phyloP scores from a whole-genome alignment of 2,113 vertebrate species.

The Propithecus coquereli region DNA sequence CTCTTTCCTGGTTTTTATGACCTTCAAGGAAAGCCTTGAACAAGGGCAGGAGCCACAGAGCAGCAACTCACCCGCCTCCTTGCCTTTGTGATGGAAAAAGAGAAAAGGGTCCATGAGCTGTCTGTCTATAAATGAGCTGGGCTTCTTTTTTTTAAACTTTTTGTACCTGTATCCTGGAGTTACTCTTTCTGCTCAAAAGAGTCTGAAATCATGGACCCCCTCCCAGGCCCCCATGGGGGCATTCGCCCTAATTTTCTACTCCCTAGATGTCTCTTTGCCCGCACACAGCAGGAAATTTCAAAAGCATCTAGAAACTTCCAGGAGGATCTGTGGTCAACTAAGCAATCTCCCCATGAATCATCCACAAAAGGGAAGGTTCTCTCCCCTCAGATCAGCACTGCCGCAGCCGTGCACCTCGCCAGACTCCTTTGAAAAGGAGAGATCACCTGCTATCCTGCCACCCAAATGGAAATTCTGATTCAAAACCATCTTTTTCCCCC shows the following conservation, averaged over 20 bases:
- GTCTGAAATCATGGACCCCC: neutral
- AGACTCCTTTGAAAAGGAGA: neutral
- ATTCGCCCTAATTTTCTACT: slow-evolving; percentile 41
- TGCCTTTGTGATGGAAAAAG: slow-evolving; percentile 1
- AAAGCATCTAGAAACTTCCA: slow-evolving; percentile 17
- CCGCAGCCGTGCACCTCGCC: too few relatives aligned
- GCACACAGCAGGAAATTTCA: slow-evolving; percentile 22
- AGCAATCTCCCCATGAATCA: neutral
- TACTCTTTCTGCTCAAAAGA: slow-evolving; percentile 39
- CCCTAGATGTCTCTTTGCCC: neutral
- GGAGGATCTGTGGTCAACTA: neutral
- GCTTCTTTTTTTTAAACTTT: slow-evolving; percentile 50
- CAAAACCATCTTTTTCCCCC: neutral
- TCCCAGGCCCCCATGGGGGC: neutral
- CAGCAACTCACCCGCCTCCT: neutral
- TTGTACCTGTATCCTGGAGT: neutral
- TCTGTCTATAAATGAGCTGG: slow-evolving; percentile 15
- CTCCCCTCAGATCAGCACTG: neutral
- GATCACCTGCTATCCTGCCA: neutral
- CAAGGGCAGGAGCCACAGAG: neutral
- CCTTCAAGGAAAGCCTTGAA: slow-evolving; percentile 51
- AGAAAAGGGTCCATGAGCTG: slow-evolving; percentile 6
- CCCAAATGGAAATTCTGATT: neutral
- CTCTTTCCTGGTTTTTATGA: neutral
- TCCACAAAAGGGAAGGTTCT: neutral